phyloP scores from a whole-genome alignment of 92 coral and sea anemone species.

The Paragorgia papillata region DNA sequence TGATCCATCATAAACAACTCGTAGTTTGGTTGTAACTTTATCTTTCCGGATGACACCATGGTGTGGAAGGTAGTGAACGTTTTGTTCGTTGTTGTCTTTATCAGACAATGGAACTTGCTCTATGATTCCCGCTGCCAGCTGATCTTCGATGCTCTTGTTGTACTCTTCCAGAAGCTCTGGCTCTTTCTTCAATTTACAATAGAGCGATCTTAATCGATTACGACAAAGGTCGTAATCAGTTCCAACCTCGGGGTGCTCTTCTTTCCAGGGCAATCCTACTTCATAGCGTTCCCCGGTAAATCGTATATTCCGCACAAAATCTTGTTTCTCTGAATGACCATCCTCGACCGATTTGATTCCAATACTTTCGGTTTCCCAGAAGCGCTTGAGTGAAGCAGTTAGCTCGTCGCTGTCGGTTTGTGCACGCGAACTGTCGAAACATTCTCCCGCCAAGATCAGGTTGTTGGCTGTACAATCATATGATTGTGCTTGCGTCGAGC shows the following conservation, averaged over 20 bases:
- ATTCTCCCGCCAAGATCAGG: constrained; percentile 51
- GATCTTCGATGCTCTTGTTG: constrained; percentile 7
- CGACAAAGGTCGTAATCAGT: constrained; percentile 5
- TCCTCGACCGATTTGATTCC: neutral
- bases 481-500: neutral
- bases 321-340: neutral
- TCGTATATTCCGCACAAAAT: neutral
- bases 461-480: neutral
- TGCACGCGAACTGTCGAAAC: constrained; percentile 9
- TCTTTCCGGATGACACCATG: constrained; percentile 18
- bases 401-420: neutral
- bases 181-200: neutral
- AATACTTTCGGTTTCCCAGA: constrained; percentile 10
- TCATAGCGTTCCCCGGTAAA: constrained; percentile 16
- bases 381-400: constrained; percentile 4
- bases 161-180: constrained; percentile 2
- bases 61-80: neutral
- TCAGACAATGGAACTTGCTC: neutral
- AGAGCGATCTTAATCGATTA: neutral
- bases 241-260: neutral
- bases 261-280: constrained; percentile 19
- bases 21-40: constrained; percentile 53
- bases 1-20: constrained; percentile 59
- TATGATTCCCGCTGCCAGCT: constrained; percentile 7
- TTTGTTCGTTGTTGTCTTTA: neutral